A percentile compares a stretch with the other conserved stretches of the same genome.
Conservation (phyloP, 1,140 invertebrate species). For the Oppia nitens region DNA sequence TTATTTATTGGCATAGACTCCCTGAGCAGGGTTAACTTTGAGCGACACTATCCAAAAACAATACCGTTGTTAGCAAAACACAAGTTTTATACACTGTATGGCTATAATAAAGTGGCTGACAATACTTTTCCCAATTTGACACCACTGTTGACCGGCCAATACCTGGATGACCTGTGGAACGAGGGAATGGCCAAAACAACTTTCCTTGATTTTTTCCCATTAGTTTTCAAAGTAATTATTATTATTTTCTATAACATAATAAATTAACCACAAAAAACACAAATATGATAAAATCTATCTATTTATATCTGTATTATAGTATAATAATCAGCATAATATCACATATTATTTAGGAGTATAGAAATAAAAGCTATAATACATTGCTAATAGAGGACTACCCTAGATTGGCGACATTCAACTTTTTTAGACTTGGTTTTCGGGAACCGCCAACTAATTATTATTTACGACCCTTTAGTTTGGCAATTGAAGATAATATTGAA, state of each 20-base stretch:
- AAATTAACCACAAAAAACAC: too few relatives aligned
- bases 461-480: constrained; percentile 44
- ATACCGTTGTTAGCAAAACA: background rate
- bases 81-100: constrained; percentile 14
- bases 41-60: background rate
- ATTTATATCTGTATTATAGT: too few relatives aligned
- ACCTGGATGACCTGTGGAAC: too few relatives aligned
- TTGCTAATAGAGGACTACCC: constrained; percentile 58
- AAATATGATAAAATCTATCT: too few relatives aligned
- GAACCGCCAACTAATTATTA: constrained; percentile 65
- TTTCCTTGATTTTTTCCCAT: too few relatives aligned
- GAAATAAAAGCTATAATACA: constrained; percentile 50
- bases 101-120: constrained; percentile 31
- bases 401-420: constrained; percentile 60
- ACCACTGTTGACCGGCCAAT: constrained; percentile 27
- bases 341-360: too few relatives aligned
- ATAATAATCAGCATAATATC: too few relatives aligned
- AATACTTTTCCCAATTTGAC: constrained; percentile 34
- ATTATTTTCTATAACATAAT: too few relatives aligned
- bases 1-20: background rate
- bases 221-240: too few relatives aligned
- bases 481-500: constrained; percentile 15
- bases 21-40: background rate
- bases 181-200: too few relatives aligned
- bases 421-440: constrained; percentile 53